Conservation (phyloP, 2,113 vertebrate species). For the Perccottus glenii region DNA sequence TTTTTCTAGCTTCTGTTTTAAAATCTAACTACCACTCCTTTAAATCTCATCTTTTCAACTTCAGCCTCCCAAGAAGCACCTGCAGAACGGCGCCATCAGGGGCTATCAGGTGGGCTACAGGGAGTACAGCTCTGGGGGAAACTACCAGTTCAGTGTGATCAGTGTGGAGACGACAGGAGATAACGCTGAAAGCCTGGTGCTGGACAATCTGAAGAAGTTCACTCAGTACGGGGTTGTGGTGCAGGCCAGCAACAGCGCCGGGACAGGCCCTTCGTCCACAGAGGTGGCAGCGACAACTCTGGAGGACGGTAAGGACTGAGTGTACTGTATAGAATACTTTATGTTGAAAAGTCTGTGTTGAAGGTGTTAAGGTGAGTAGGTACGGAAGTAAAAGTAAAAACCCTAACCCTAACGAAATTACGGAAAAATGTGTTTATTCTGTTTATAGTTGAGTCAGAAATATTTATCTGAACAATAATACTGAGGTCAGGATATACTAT, state of each 20-base stretch:
- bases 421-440: too few relatives aligned
- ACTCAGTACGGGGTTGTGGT: slow-evolving; percentile 98
- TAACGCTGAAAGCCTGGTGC: slow-evolving; percentile 90
- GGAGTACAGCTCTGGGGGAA: slow-evolving; percentile 94
- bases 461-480: too few relatives aligned
- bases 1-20: neutral
- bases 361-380: too few relatives aligned
- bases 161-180: slow-evolving; percentile 95
- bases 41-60: neutral
- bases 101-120: slow-evolving; percentile 98
- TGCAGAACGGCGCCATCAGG: slow-evolving; percentile 95
- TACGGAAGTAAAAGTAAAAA: too few relatives aligned
- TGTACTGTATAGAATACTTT: neutral
- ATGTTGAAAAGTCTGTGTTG: neutral
- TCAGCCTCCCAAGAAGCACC: slow-evolving; percentile 92
- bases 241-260: slow-evolving; percentile 95
- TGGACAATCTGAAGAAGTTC: slow-evolving; percentile 97
- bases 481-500: too few relatives aligned
- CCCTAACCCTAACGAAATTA: too few relatives aligned
- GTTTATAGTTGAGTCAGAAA: too few relatives aligned
- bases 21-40: neutral
- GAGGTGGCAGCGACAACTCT: slow-evolving; percentile 96
- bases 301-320: slow-evolving; percentile 87
- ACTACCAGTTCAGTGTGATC: slow-evolving; percentile 97
- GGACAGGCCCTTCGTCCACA: slow-evolving; percentile 95